A percentile compares a stretch with the other conserved stretches of the same genome.
phyloP scores from a whole-genome alignment of 92 coral and sea anemone genomes.

The Anthopleura xanthogrammica region DNA sequence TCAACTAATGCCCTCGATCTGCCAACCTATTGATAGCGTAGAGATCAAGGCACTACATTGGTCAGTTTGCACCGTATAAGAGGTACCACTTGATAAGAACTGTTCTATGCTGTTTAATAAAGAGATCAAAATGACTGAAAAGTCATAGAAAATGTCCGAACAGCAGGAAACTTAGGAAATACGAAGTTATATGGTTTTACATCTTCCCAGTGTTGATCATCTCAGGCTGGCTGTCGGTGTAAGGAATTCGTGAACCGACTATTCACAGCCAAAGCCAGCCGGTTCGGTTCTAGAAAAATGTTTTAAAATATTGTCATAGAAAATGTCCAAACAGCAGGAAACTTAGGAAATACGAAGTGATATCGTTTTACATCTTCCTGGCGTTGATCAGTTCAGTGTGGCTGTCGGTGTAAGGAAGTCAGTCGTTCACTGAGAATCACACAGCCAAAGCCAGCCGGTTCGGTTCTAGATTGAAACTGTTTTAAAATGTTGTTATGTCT shows the following conservation, averaged over 20 bases:
- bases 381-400: too few relatives aligned
- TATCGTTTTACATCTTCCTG: too few relatives aligned
- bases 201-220: background rate
- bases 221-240: too few relatives aligned
- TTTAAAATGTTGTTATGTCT: background rate
- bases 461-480: background rate
- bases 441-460: background rate
- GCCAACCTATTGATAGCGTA: background rate
- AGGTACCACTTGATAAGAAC: background rate
- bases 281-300: background rate
- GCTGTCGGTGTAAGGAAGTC: too few relatives aligned
- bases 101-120: background rate
- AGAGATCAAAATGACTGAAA: conserved; percentile 5
- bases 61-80: background rate
- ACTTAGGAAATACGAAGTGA: too few relatives aligned
- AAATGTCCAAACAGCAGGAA: too few relatives aligned
- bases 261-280: background rate
- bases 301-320: background rate
- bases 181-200: background rate
- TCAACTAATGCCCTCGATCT: background rate
- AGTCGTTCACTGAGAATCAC: background rate
- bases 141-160: background rate
- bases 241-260: background rate
- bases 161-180: background rate
- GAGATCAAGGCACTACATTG: background rate